Evolutionary conservation across 2,888 invertebrate species (phyloP), one percentile per base, ranked within the genome.

Genomic region (Ophion obscuratus): DNA sequence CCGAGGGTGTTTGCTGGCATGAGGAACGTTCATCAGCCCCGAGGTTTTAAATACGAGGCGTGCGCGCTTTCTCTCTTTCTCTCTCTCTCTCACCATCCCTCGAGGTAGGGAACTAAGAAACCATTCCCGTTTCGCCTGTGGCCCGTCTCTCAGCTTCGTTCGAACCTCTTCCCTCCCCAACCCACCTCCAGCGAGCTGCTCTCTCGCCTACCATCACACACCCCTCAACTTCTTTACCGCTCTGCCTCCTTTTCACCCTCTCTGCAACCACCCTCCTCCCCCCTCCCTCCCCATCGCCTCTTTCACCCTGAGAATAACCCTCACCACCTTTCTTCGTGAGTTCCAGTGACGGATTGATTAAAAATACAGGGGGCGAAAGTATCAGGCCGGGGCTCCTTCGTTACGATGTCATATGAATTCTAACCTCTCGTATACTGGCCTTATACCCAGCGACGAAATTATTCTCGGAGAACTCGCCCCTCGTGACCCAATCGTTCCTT

Each of bases 11-110:
- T 81, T 91, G 93, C 92, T 92, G 93, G 92, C 92, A 93, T 92
- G 93, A 93, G 92, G 92, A 92, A 92, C 93, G 94, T 94, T 94
- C 94, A 94, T 94, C 94, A 94, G 94, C 94, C 94, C 92, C 93
- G 93, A 94, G 94, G 94, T 94, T 94, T 94, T 94, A 94, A 94
- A 94, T 94, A 94, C 94, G 93, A 92, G 91, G 86, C 81, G 83
- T 78, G 83, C 77, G 74, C 86, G 81, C 62, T 44, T 53, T 75
- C 61, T 75, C 62, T 44, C 62, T 75, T 62, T 62, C 70, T 57
- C 20, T 20, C 67, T 40, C n/a, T 20, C 36, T 44, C 67, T 70
- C 79, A 59, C n/a, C 67, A 57, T 67, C 70, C 70, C 61, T 79
- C 91, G 92, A 92, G 92, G 91, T 91, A 93, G 93, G 93, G 93